phyloP scores from a whole-genome alignment of 2,888 invertebrate genomes.

The Clistopyga incitator region DNA sequence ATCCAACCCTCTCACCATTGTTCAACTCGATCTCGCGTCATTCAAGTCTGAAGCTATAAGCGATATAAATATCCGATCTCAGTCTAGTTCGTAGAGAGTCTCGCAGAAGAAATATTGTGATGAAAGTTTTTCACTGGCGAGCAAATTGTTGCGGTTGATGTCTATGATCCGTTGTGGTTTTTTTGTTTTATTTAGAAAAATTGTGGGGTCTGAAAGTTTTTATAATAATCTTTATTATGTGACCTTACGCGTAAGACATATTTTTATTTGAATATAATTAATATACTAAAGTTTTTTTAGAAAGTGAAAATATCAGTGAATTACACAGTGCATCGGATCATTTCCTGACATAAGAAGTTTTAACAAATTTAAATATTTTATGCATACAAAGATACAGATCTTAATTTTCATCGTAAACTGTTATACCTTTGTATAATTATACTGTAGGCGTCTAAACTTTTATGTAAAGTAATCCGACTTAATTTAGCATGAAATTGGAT shows the following conservation, averaged over 20 bases:
- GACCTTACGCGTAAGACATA: too few relatives aligned
- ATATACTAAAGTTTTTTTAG: too few relatives aligned
- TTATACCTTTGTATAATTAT: background rate
- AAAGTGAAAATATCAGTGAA: too few relatives aligned
- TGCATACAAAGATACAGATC: background rate
- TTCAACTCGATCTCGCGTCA: conserved; percentile 27
- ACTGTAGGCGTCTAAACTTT: background rate
- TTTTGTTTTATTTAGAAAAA: background rate
- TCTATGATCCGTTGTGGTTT: background rate
- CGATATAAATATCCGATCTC: conserved; percentile 7
- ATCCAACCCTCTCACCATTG: conserved; percentile 59
- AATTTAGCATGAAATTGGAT: background rate
- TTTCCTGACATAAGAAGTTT: too few relatives aligned
- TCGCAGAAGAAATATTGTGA: background rate
- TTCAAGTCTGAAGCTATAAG: background rate
- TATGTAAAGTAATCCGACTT: background rate
- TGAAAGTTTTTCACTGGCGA: background rate
- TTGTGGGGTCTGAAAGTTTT: background rate
- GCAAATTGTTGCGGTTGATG: background rate
- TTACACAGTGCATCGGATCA: too few relatives aligned
- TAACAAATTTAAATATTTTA: too few relatives aligned
- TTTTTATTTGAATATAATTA: too few relatives aligned
- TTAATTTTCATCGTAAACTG: too few relatives aligned
- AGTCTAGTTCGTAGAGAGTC: background rate
- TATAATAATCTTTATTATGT: too few relatives aligned